These are phyloP conservation scores for Xanthia icteritia DNA, from an alignment of 2,888 invertebrate genomes.

Conservation along the genomic window DNA sequence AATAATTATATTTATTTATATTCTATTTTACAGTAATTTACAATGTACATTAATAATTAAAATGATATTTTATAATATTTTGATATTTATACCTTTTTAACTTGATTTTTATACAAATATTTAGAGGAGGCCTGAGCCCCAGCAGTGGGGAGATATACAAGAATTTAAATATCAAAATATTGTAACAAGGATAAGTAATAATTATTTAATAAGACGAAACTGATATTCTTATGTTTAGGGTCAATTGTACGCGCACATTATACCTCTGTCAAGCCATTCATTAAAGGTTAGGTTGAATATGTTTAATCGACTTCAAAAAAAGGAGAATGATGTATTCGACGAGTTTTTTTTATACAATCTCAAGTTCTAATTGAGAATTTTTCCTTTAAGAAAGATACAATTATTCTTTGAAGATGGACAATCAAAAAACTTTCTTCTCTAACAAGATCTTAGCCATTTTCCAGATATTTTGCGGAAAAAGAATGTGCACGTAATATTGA, in stretches of 20 bases:
- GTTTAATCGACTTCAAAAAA: neutral
- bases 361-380: slow-evolving; percentile 10
- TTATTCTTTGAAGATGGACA: slow-evolving; percentile 13
- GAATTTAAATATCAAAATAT: slow-evolving; percentile 50
- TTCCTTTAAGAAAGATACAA: slow-evolving; percentile 18
- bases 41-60: slow-evolving; percentile 60
- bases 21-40: slow-evolving; percentile 66
- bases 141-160: neutral
- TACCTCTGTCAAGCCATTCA: neutral
- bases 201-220: slow-evolving; percentile 39
- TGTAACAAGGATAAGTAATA: slow-evolving; percentile 47
- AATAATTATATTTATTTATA: slow-evolving; percentile 52
- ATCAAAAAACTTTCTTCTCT: neutral
- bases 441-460: neutral
- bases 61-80: slow-evolving; percentile 26
- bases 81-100: slow-evolving; percentile 30
- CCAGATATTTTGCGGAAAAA: neutral
- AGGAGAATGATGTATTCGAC: neutral
- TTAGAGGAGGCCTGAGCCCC: neutral
- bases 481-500: slow-evolving; percentile 29
- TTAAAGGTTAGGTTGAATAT: neutral
- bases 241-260: slow-evolving; percentile 34
- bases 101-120: neutral
- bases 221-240: slow-evolving; percentile 7
- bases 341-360: neutral